Percentiles rank a stretch among this genome's conserved stretches.
These are phyloP conservation scores for Leptura quadrifasciata DNA, from an alignment of 2,888 invertebrate genomes.

Conservation along the genomic window DNA sequence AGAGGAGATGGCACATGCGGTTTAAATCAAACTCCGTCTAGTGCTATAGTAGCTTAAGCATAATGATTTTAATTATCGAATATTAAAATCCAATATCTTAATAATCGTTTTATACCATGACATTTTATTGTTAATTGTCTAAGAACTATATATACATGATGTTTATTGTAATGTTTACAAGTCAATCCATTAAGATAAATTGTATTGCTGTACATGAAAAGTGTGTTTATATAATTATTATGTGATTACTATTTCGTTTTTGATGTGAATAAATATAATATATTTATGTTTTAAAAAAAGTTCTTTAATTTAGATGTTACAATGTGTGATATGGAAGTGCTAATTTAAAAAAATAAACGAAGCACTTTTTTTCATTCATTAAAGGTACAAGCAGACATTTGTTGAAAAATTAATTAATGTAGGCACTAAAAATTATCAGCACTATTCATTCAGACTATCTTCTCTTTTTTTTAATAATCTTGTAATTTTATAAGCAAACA, in stretches of 20 bases:
- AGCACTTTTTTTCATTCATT: too few relatives aligned
- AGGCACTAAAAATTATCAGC: too few relatives aligned
- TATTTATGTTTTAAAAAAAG: background rate
- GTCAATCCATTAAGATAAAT: background rate
- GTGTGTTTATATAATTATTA: background rate
- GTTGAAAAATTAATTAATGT: too few relatives aligned
- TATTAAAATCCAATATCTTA: background rate
- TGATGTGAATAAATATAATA: background rate
- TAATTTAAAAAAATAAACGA: too few relatives aligned
- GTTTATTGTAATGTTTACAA: background rate
- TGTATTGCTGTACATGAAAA: too few relatives aligned
- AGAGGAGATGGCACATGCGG: conserved; percentile 97
- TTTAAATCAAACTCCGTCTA: conserved; percentile 92
- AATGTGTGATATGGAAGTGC: too few relatives aligned
- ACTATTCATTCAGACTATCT: conserved; percentile 27
- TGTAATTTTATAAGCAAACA: conserved; percentile 85
- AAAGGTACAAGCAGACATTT: too few relatives aligned
- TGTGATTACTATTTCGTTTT: background rate
- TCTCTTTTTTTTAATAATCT: conserved; percentile 64
- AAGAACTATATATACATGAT: background rate
- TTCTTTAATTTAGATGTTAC: background rate
- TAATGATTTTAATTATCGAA: background rate
- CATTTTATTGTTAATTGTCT: background rate
- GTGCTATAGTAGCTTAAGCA: conserved; percentile 79
- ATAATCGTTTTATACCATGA: background rate